Conservation (phyloP, 2,113 vertebrate genomes). For the Ptilonorhynchus violaceus region DNA sequence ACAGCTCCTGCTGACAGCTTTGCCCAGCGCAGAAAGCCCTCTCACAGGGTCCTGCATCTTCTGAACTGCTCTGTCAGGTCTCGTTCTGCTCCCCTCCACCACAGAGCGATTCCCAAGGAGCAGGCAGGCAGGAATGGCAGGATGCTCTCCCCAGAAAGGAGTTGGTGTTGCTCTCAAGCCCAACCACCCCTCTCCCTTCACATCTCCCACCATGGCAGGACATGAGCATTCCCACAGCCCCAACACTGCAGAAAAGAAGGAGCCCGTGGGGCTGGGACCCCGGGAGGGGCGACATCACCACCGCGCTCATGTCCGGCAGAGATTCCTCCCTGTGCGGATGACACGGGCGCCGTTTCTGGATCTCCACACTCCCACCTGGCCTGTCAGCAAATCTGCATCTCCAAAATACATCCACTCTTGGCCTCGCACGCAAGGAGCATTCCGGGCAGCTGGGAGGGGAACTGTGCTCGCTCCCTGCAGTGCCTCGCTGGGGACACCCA, state of each 20-base stretch:
- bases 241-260: fast-evolving
- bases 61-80: fast-evolving
- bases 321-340: not conserved
- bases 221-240: not conserved
- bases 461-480: not conserved
- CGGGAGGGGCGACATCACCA: fast-evolving
- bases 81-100: not conserved
- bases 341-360: not conserved
- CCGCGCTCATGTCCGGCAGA: fast-evolving
- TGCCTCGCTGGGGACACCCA: fast-evolving
- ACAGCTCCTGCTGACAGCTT: not conserved
- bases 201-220: not conserved
- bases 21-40: not conserved
- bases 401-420: not conserved
- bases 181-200: not conserved
- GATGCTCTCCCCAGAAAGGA: not conserved
- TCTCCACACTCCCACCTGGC: not conserved
- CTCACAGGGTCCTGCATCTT: not conserved
- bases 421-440: not conserved
- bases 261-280: not conserved
- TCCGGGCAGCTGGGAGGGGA: not conserved
- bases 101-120: not conserved
- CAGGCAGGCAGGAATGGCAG: not conserved
- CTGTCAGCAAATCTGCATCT: not conserved
- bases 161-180: not conserved